Conservation (phyloP, 37 sponge, comb jelly and placozoan species). For the Amphimedon queenslandica region DNA sequence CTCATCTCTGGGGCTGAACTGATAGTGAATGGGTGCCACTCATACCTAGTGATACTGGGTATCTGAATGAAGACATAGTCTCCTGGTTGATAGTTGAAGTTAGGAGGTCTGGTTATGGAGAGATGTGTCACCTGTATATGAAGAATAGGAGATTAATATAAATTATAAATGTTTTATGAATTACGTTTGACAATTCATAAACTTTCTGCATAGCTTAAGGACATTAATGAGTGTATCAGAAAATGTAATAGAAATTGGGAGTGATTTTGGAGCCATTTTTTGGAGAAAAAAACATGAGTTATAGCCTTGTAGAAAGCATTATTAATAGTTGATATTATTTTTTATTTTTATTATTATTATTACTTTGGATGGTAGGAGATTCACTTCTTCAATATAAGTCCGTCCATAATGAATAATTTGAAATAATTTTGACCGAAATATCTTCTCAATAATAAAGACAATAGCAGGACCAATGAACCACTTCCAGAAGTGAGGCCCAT, state of each 20-base stretch:
- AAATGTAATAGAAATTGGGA: too few species aligned
- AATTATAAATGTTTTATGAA: too few species aligned
- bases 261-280: too few species aligned
- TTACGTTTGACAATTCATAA: too few species aligned
- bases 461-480: conserved; percentile 45
- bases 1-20: conserved; percentile 43
- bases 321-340: too few species aligned
- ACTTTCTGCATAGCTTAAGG: too few species aligned
- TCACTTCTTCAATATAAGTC: conserved; percentile 30
- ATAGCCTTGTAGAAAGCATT: too few species aligned
- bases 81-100: conserved; percentile 42
- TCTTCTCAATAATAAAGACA: conserved; percentile 40
- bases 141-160: neutral
- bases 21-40: conserved; percentile 72
- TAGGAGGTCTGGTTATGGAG: conserved; percentile 18
- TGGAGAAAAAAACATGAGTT: too few species aligned
- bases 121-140: conserved; percentile 24
- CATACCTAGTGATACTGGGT: conserved; percentile 41
- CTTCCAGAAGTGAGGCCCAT: conserved; percentile 29
- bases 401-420: conserved; percentile 25
- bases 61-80: conserved; percentile 60
- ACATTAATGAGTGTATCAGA: too few species aligned
- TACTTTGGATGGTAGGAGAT: conserved; percentile 32
- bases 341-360: too few species aligned
- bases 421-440: too few species aligned